Evolutionary conservation across 2,113 vertebrate genomes (phyloP).

Genomic region (Alethe castanea): DNA sequence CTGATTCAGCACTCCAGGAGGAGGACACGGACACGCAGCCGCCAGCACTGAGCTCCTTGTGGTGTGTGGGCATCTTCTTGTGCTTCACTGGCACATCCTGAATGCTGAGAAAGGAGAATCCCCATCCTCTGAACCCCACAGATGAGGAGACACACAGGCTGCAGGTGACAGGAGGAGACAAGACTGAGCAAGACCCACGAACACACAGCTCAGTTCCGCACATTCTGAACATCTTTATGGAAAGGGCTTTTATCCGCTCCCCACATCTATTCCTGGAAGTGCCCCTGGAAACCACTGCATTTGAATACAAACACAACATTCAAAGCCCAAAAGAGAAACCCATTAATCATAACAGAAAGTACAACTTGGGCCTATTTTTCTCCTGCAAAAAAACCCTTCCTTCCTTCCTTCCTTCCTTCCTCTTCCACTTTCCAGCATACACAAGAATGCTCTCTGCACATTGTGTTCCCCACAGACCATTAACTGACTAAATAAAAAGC

Average conservation of each 20-base stretch:
- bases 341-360: constrained; percentile 5
- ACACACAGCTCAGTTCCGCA: neutral
- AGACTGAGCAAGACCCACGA: neutral
- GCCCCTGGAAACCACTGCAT: neutral
- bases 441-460: neutral
- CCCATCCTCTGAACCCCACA: neutral
- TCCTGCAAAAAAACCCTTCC: neutral
- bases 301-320: constrained; percentile 36
- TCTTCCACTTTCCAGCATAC: neutral
- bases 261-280: constrained; percentile 39
- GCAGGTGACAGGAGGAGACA: neutral
- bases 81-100: neutral
- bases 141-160: neutral
- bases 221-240: neutral
- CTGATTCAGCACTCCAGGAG: neutral
- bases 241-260: neutral
- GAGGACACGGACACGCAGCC: accelerated
- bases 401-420: neutral
- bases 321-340: neutral
- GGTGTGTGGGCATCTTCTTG: accelerated
- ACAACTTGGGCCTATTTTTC: neutral
- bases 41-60: accelerated
- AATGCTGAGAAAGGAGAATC: neutral
- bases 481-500: neutral
- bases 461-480: neutral